Conservation (phyloP, 2,888 invertebrate species). For the Diarsia dahlii region DNA sequence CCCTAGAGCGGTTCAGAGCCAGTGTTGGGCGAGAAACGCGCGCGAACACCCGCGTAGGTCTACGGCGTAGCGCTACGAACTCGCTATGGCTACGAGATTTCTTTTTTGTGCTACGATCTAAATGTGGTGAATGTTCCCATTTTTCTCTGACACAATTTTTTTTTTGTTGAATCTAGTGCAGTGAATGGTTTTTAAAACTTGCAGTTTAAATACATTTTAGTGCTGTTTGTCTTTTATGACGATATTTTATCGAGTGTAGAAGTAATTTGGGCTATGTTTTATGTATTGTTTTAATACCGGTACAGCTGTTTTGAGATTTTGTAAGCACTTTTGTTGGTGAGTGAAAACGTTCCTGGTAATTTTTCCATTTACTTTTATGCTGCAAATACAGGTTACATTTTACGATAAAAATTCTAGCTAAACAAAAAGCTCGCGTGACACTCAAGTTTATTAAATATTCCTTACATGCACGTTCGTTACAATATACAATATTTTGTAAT, state of each 20-base stretch:
- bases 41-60: conserved; percentile 75
- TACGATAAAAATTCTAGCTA: not conserved
- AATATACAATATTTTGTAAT: conserved; percentile 33
- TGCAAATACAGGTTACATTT: not conserved
- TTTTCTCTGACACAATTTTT: conserved; percentile 58
- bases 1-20: conserved; percentile 70
- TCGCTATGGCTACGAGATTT: conserved; percentile 68
- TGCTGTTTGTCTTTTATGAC: conserved; percentile 38
- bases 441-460: conserved; percentile 48
- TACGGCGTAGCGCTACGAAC: conserved; percentile 77
- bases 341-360: conserved; percentile 17
- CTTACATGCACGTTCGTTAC: conserved; percentile 21
- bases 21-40: conserved; percentile 72
- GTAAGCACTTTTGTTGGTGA: conserved; percentile 24
- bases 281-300: conserved; percentile 53
- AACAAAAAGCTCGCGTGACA: conserved; percentile 44
- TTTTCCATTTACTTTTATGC: conserved; percentile 28
- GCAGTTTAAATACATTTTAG: conserved; percentile 40
- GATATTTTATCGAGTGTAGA: conserved; percentile 48
- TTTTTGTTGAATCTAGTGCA: conserved; percentile 59
- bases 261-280: conserved; percentile 61
- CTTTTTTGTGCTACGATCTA: conserved; percentile 58
- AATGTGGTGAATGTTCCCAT: conserved; percentile 56
- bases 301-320: conserved; percentile 34
- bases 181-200: conserved; percentile 55